Evolutionary conservation across 2,113 vertebrate species (phyloP), one percentile per base, ranked within the genome.

Genomic region (Eira barbara): DNA sequence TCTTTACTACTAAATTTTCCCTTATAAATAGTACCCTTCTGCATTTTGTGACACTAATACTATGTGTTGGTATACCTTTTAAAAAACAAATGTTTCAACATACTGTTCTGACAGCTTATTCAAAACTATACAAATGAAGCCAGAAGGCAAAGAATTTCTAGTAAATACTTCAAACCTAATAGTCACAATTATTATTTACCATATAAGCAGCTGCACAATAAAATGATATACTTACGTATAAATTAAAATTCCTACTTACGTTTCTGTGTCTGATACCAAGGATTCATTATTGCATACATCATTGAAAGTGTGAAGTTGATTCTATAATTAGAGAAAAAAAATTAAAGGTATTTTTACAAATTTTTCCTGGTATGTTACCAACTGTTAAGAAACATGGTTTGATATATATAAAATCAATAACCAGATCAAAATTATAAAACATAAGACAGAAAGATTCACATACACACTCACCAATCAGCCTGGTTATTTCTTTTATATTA

Each of bases 271-370:
- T 52, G 99, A 99, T 98, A 99, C 99, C 98, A 99, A 99, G 31
- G 99, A 99, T 98, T 99, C 99, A 95, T 99, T 99, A 99, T 99
- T 99, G 99, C 99, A 99, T 98, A 99, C 99, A 97, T 99, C 99
- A 94, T 99, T 99, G 98, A 99, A 99, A 92, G 99, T 99, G 98
- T 99, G 99, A 95, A 99, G 99, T 97, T 99, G 99, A 98, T 99
- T 99, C 99, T 99, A 98, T 0, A 92, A 98, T 98, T 85, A 97
- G 95, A 98, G 97, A 95, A 98, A 95, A 98, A 59, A 98, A 86
- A 98, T 83, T 97, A 78, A 95, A 95, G 63, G 21, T 27, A 17
- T 95, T 88, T 84, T 95, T 97, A 76, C 88, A 98, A 95, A 96
- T 93, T 86, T 96, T 85, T 88, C 74, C 86, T 86, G 42, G 6